Evolutionary conservation across 2,113 vertebrate genomes (phyloP).

Genomic region (Morphnarchus princeps): DNA sequence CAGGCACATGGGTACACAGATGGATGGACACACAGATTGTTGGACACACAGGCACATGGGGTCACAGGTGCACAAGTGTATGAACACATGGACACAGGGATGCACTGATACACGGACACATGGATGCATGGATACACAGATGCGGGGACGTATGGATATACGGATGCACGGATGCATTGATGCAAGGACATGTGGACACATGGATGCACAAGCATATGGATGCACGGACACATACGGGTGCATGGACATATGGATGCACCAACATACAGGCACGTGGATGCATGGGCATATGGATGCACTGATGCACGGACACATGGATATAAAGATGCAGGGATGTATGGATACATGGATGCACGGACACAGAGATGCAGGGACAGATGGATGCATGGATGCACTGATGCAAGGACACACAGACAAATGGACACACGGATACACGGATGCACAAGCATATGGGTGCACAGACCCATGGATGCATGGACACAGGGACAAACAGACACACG

Average conservation of each 20-base stretch:
- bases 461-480: not conserved
- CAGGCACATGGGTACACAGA: not conserved
- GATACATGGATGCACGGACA: not conserved
- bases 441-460: too few relatives aligned
- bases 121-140: too few relatives aligned
- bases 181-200: not conserved
- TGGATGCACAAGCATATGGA: not conserved
- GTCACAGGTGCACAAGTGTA: too few relatives aligned
- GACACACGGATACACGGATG: fast-evolving
- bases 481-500: not conserved
- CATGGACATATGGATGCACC: not conserved
- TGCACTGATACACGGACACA: too few relatives aligned
- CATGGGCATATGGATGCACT: not conserved
- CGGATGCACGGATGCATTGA: not conserved
- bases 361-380: fast-evolving
- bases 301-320: not conserved
- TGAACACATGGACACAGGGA: not conserved
- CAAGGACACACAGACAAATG: not conserved
- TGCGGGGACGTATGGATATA: not conserved
- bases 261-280: too few relatives aligned
- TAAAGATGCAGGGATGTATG: too few relatives aligned
- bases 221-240: not conserved
- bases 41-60: fast-evolving
- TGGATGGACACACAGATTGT: fast-evolving
- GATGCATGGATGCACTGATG: fast-evolving